Evolutionary conservation across 2,113 vertebrate genomes (phyloP).

Genomic region (Pan troglodytes): DNA sequence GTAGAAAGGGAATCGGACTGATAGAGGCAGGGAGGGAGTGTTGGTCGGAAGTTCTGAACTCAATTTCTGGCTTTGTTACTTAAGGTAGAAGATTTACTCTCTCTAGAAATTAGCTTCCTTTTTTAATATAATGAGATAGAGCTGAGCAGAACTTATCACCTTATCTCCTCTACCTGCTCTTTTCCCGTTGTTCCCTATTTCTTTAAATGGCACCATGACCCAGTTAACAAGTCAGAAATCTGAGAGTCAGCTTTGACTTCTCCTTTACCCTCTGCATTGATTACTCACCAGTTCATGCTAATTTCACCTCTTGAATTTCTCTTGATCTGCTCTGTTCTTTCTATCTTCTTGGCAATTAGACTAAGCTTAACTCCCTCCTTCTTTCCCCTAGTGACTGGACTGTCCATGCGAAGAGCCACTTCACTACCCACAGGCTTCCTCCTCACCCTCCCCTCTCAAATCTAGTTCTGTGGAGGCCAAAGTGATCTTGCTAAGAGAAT

Average conservation of each 20-base stretch:
- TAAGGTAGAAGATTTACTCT: neutral
- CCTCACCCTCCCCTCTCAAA: neutral
- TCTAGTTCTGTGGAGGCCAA: neutral
- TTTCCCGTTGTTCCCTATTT: neutral
- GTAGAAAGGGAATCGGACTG: neutral
- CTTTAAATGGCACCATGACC: neutral
- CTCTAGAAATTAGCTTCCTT: constrained; percentile 18
- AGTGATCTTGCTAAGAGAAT: neutral
- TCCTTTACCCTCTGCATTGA: neutral
- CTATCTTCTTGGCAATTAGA: neutral
- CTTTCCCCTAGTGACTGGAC: neutral
- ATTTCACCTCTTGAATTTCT: neutral
- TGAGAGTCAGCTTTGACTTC: neutral
- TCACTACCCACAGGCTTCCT: neutral
- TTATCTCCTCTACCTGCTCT: neutral
- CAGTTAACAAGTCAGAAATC: neutral
- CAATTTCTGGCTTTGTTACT: neutral
- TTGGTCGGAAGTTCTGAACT: neutral
- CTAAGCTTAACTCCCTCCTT: no score
- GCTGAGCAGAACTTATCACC: neutral
- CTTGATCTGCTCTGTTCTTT: neutral
- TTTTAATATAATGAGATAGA: neutral
- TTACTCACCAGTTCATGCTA: neutral
- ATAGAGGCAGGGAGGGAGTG: neutral
- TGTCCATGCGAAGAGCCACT: neutral